Evolutionary conservation across 2,113 vertebrate genomes (phyloP).

Genomic region (Tetraodon nigroviridis): DNA sequence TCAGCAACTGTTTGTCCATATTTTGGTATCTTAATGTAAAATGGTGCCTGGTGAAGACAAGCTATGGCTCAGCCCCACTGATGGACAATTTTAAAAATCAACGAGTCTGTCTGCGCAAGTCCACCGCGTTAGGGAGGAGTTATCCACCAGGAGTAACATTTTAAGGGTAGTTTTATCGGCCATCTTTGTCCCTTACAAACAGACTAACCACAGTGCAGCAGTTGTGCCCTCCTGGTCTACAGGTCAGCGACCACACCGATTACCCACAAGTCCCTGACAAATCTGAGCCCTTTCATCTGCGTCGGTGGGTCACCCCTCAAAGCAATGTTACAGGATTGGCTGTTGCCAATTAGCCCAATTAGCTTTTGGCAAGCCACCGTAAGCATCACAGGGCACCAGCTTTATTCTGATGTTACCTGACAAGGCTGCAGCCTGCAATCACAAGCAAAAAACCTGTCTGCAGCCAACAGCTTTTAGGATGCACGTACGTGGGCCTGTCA

Average conservation of each 20-base stretch:
- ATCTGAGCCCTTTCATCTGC: conserved; percentile 81
- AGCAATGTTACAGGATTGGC: conserved; percentile 82
- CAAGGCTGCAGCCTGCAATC: conserved; percentile 62
- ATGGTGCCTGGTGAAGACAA: too few species aligned
- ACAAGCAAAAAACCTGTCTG: conserved; percentile 29
- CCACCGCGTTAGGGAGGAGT: too few species aligned
- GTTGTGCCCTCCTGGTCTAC: conserved; percentile 66
- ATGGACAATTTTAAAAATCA: too few species aligned
- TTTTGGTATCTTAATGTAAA: too few species aligned
- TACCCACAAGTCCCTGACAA: conserved; percentile 78
- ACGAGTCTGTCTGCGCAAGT: too few species aligned
- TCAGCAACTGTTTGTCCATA: too few species aligned
- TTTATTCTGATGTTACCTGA: conserved; percentile 77
- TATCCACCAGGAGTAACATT: too few species aligned
- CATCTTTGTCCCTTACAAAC: conserved; percentile 31
- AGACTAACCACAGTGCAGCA: conserved; percentile 38
- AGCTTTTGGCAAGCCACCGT: conserved; percentile 75
- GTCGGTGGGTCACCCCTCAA: conserved; percentile 80
- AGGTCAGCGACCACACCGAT: conserved; percentile 79
- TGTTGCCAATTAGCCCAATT: conserved; percentile 83
- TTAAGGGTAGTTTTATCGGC: conserved; percentile 13
- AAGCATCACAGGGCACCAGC: conserved; percentile 77
- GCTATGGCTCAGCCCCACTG: too few species aligned
- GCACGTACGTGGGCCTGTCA: too few species aligned
- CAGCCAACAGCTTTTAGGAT: conserved; percentile 12